Conservation (phyloP, 2,113 vertebrate genomes). For the Gopherus flavomarginatus region DNA sequence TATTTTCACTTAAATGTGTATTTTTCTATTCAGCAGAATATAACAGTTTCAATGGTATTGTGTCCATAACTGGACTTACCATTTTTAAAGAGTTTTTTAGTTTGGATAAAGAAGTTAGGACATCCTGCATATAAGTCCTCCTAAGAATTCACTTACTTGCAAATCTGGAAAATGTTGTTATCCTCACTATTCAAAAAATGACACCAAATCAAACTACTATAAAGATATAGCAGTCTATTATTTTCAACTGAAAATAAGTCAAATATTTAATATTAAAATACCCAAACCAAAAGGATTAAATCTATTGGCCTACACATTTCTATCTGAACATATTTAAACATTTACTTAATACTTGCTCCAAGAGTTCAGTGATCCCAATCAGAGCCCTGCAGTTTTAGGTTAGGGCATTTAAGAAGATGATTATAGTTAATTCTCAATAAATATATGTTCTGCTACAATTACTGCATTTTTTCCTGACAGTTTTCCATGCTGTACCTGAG, state of each 20-base stretch:
- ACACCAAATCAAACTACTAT: not conserved
- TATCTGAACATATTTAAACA: not conserved
- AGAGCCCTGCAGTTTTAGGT: not conserved
- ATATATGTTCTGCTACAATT: not conserved
- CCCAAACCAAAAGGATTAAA: not conserved
- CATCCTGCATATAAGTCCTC: not conserved
- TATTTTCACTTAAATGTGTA: not conserved
- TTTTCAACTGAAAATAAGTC: not conserved
- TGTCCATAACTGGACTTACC: not conserved
- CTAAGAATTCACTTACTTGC: not conserved
- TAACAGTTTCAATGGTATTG: not conserved
- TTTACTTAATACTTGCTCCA: not conserved
- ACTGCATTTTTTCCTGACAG: not conserved
- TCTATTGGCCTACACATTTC: not conserved
- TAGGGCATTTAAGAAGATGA: not conserved
- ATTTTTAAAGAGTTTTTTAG: not conserved
- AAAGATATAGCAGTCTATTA: not conserved
- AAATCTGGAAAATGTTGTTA: not conserved
- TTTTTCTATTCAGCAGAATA: not conserved
- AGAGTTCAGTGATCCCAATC: not conserved
- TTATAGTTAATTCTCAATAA: not conserved
- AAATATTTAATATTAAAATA: not conserved
- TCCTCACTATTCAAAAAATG: not conserved
- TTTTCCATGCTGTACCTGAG: not conserved
- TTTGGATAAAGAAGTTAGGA: not conserved